Conservation (phyloP, 2,888 invertebrate genomes). For the Aricia artaxerxes region DNA sequence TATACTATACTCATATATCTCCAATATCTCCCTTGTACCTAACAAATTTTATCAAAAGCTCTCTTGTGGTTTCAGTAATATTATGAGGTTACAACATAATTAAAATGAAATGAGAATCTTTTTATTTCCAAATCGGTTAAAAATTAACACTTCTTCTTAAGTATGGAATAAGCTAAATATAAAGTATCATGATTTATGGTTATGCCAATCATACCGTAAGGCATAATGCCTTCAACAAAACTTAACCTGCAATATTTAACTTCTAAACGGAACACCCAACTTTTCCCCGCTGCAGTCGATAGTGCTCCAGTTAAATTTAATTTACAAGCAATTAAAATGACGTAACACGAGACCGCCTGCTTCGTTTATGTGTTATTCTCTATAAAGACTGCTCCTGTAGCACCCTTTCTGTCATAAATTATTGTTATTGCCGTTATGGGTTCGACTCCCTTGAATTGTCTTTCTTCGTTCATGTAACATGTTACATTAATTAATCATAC, state of each 20-base stretch:
- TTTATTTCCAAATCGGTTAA: no score
- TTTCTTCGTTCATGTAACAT: conserved; percentile 41
- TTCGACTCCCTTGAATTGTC: conserved; percentile 59
- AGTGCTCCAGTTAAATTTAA: conserved; percentile 17
- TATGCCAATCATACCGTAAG: no score
- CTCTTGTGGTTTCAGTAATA: no score
- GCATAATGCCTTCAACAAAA: background rate
- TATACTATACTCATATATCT: no score
- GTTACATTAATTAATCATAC: background rate
- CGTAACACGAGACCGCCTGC: conserved; percentile 30
- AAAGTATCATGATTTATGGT: no score
- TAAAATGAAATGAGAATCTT: no score
- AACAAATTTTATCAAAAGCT: no score
- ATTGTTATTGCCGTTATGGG: conserved; percentile 55
- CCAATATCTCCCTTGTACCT: no score
- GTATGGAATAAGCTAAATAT: no score
- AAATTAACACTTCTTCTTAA: no score
- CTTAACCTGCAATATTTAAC: background rate
- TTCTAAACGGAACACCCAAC: background rate
- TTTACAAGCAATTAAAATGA: conserved; percentile 26
- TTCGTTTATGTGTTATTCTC: conserved; percentile 52
- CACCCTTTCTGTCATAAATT: conserved; percentile 67
- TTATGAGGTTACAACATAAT: no score
- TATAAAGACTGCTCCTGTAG: conserved; percentile 66
- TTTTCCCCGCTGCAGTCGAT: background rate